phyloP scores from a whole-genome alignment of 2,113 vertebrate species.

The Bungarus multicinctus region DNA sequence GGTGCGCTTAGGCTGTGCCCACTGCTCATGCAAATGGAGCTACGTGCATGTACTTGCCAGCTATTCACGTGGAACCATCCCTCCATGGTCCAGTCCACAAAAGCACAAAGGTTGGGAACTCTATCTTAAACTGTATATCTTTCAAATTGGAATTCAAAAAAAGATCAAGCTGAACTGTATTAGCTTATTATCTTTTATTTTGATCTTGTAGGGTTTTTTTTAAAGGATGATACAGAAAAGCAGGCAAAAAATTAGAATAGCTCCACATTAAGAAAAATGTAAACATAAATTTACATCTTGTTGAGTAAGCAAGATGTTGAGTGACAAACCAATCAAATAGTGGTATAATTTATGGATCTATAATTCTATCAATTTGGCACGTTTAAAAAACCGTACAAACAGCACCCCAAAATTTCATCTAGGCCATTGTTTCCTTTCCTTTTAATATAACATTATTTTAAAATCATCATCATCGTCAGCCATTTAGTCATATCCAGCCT shows the following conservation, averaged over 20 bases:
- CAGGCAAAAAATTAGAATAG: conserved; percentile 10
- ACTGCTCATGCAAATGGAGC: no score
- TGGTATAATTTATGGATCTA: background rate
- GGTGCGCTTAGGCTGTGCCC: no score
- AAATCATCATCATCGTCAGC: background rate
- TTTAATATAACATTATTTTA: background rate
- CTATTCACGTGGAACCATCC: no score
- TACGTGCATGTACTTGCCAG: no score
- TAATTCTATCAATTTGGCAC: conserved; percentile 6
- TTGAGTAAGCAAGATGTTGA: no score
- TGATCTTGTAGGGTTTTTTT: conserved; percentile 41
- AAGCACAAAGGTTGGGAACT: conserved; percentile 15
- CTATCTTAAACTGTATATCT: conserved; percentile 58
- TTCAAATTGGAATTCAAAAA: conserved; percentile 54
- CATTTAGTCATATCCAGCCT: background rate
- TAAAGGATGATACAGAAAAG: background rate
- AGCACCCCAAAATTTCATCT: background rate
- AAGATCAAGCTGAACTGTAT: conserved; percentile 50
- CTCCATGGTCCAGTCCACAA: fast-evolving
- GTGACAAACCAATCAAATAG: background rate
- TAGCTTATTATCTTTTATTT: conserved; percentile 51
- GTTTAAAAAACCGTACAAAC: background rate
- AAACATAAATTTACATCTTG: conserved; percentile 27
- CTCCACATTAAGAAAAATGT: conserved; percentile 4
- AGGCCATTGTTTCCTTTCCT: background rate